Base-by-base conservation (phyloP, 2,888 invertebrate species). In the Volucella inanis region DNA sequence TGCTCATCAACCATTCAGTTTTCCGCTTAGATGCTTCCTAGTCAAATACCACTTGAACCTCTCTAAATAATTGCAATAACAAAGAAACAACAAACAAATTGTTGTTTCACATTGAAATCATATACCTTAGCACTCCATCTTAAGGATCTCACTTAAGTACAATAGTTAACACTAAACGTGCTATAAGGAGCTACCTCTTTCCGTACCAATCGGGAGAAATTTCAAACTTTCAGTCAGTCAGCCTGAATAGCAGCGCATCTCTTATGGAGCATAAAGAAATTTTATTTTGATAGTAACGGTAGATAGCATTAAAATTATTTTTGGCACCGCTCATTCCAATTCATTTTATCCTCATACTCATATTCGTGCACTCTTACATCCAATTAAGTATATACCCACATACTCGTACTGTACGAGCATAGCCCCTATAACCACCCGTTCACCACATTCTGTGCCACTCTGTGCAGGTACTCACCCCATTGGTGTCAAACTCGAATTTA, bases 401-500 rank as follows among this genome's bases (percentile, higher is more conserved):
- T 52, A 59, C 67, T 47, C 59, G 59, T 52, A 59, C 67, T 54
- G 43, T 14, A 11, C 39, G 49, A 22, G 31, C 6, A 31, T 31
- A 31, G 4, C 4, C 31, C 31, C 31, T 22, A 31, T 31, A 31
- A 31, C 31, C 31, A 31, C 31, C 31, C 31, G 6, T 31, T 31
- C 4, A 31, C 31, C 31, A 45, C 12, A 11, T 22, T 31, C 14
- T 22, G 18, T 22, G 18, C 2, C 18, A 22, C 18, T 22, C 3
- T 22, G 18, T 22, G 18, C 18, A 22, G 18, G 18, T 22, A 12
- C n/a, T 39, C 31, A 45, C 52, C n/a, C 31, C 18, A 64, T 41
- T 15, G 65, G 52, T 71, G 77, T 65, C 77, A 78, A 59, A 78
- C 50, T 57, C 45, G 54, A 78, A 78, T 61, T 83, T 57, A 74